These are phyloP conservation scores for Peromyscus maniculatus DNA, from an alignment of 2,113 vertebrate species.

Conservation along the genomic window DNA sequence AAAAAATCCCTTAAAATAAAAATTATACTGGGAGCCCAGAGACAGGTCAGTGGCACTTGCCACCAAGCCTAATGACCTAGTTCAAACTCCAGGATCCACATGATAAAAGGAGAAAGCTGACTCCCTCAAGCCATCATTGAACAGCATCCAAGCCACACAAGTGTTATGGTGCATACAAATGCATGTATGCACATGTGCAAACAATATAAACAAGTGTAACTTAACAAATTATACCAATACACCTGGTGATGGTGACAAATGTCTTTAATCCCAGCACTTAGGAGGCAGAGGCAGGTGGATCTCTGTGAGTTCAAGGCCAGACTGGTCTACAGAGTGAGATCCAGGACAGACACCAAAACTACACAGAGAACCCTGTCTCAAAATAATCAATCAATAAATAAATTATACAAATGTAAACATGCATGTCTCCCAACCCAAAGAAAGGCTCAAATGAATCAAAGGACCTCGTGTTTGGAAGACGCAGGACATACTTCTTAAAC, in stretches of 20 bases:
- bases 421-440: background rate
- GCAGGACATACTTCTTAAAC: background rate
- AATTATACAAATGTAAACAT: background rate
- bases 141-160: background rate
- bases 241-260: background rate
- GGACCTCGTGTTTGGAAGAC: background rate
- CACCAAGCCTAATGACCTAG: background rate
- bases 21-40: background rate
- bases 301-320: background rate
- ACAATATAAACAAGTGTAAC: background rate
- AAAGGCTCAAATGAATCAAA: conserved; percentile 9
- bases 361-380: background rate
- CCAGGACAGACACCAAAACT: background rate
- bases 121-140: background rate
- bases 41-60: background rate
- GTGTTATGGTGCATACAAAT: background rate
- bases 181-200: background rate
- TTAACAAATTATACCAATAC: background rate
- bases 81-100: background rate
- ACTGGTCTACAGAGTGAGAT: background rate
- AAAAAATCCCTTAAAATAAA: conserved; percentile 39
- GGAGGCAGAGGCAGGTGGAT: background rate
- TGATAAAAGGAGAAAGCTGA: background rate
- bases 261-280: background rate
- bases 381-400: background rate